Percentiles rank a stretch among this genome's conserved stretches.
These are phyloP conservation scores for Megaceryle maxima DNA, from an alignment of 2,113 vertebrate species.

Conservation along the genomic window DNA sequence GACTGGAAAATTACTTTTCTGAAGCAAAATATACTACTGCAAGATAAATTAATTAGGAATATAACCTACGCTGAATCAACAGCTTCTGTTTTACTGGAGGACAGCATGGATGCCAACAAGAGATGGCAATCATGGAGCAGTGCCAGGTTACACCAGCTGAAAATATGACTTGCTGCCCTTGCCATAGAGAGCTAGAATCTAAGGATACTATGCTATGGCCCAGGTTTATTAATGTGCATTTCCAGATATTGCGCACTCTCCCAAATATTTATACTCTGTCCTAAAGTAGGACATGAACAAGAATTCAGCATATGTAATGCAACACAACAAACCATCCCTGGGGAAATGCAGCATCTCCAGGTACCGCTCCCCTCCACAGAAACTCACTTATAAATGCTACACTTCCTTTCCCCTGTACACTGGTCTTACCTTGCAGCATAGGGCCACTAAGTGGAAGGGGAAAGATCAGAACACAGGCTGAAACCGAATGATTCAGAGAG, in stretches of 20 bases:
- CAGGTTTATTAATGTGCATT: not conserved
- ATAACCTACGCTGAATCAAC: not conserved
- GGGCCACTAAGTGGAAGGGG: not conserved
- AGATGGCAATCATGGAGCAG: not conserved
- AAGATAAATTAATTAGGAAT: not conserved
- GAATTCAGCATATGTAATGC: not conserved
- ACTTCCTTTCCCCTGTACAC: accelerated
- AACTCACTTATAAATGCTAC: not conserved
- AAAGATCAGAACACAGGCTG: not conserved
- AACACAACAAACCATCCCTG: not conserved
- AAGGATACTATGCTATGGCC: not conserved
- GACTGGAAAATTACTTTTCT: not conserved
- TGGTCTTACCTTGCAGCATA: not conserved
- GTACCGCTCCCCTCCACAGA: not conserved
- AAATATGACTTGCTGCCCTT: not conserved
- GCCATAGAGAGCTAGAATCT: not conserved
- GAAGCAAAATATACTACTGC: not conserved
- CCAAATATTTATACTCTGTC: not conserved
- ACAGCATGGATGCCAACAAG: not conserved
- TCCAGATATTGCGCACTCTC: not conserved
- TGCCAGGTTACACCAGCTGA: not conserved
- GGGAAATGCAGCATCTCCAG: not conserved
- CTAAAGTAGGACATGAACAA: not conserved
- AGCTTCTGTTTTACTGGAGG: not conserved
- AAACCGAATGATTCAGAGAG: not conserved